Percentiles rank a stretch among this genome's conserved stretches.
phyloP scores from a whole-genome alignment of 2,113 vertebrate species.

The Taxidea taxus region DNA sequence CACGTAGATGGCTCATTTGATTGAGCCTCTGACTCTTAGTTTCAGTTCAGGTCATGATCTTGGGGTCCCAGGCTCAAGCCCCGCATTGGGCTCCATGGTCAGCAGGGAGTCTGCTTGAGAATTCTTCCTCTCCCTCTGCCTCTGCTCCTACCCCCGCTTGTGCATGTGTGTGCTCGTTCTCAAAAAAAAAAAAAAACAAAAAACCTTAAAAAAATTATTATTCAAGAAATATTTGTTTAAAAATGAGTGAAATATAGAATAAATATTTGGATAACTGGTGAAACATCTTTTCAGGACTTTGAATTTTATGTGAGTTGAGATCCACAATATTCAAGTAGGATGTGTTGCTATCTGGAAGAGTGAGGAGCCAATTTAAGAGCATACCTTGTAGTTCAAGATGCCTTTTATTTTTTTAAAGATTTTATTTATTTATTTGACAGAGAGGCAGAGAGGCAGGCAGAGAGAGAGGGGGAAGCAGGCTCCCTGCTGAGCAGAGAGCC shows the following conservation, averaged over 20 bases:
- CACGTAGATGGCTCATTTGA: neutral
- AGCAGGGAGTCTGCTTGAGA: neutral
- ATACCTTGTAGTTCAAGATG: neutral
- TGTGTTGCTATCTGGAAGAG: neutral
- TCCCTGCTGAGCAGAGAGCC: no score
- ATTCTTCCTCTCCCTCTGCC: neutral
- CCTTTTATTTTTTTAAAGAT: no score
- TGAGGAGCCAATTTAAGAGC: neutral
- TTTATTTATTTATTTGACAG: no score
- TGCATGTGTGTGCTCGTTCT: neutral
- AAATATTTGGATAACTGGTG: neutral
- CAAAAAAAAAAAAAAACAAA: neutral
- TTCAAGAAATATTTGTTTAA: neutral
- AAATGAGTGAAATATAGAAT: neutral
- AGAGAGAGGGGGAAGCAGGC: no score
- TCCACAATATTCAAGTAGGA: neutral
- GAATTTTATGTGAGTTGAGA: neutral
- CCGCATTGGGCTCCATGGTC: neutral
- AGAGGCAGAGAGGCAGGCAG: no score
- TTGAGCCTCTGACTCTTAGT: neutral
- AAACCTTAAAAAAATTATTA: neutral
- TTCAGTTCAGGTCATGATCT: neutral
- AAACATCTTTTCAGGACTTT: neutral
- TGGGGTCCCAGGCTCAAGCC: neutral
- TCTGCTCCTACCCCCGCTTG: neutral